Evolutionary conservation across 2,888 invertebrate species (phyloP), one percentile per base, ranked within the genome.

Genomic region (Sinentomon sp.): DNA sequence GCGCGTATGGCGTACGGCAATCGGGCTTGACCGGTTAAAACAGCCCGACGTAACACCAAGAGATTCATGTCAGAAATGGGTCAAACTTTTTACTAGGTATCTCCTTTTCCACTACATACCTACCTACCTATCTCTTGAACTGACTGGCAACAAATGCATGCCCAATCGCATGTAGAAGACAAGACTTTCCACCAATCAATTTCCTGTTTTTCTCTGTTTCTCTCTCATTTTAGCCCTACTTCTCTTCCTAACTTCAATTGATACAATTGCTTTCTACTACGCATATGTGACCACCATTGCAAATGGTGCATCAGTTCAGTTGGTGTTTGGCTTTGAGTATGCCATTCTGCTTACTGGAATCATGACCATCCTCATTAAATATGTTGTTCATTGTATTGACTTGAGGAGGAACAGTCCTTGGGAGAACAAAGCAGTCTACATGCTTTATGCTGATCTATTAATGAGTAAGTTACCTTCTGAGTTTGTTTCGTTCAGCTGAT

Each of bases 321-420:
- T 99, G 38, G 94, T 97, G 5, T 97, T 97, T 61, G 97, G 97
- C 32, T 97, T 97, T 59, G 94, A 97, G 60, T 99, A 97, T 58
- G 92, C 92, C 39, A 85, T 97, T 50, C 60, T 99, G 31, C 60
- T 92, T 35, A 89, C 89, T 5, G 76, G 85, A 51, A 76, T 87
- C 20, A 60, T 77, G 33, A 92, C 89, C 55, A 85, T 87, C 37
- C 63, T 74, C 30, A 77, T 92, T 41, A 97, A 99, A 51, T 85
- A 87, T 50, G 58, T 73, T 17, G 57, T 80, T 20, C 87, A 89
- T 52, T 69, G 77, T 3, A 68, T 83, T 37, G 87, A 89, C 50
- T 62, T 85, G 5, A 72, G 75, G 48, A 75, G 74, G 56, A 87
- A 94, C 49, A 80, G 77, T 26, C 92, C 92, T 1, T 99, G 97